These are phyloP conservation scores for Tachysurus vachellii DNA, from an alignment of 2,113 vertebrate species.

Conservation along the genomic window DNA sequence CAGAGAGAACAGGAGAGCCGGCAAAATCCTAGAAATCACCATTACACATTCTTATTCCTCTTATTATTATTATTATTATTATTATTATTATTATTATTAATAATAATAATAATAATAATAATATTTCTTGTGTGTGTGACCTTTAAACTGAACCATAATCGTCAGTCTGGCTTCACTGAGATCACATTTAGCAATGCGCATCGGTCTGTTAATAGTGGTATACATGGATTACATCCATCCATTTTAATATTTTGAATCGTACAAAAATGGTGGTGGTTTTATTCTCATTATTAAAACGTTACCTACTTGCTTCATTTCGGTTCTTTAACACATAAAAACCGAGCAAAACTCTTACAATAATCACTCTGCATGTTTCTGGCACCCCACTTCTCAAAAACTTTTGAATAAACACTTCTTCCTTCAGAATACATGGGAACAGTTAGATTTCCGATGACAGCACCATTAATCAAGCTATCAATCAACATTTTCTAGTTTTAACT, in stretches of 20 bases:
- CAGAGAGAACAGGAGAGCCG: background rate
- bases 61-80: background rate
- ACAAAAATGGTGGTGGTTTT: background rate
- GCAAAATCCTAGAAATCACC: background rate
- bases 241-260: background rate
- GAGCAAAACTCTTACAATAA: background rate
- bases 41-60: background rate
- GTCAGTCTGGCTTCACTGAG: background rate
- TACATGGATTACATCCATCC: background rate
- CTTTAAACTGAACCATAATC: background rate
- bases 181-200: background rate
- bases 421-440: background rate
- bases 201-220: background rate
- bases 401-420: background rate
- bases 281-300: background rate
- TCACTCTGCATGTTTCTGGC: background rate
- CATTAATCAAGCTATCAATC: slow-evolving; percentile 11
- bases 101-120: no score
- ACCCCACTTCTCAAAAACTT: background rate
- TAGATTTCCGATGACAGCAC: background rate
- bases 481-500: background rate
- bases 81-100: background rate
- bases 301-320: background rate
- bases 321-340: background rate
- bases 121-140: background rate